A percentile compares a stretch with the other conserved stretches of the same genome.
Conservation (phyloP, 1,140 invertebrate genomes). For the Cyphomyrmex costatus region DNA sequence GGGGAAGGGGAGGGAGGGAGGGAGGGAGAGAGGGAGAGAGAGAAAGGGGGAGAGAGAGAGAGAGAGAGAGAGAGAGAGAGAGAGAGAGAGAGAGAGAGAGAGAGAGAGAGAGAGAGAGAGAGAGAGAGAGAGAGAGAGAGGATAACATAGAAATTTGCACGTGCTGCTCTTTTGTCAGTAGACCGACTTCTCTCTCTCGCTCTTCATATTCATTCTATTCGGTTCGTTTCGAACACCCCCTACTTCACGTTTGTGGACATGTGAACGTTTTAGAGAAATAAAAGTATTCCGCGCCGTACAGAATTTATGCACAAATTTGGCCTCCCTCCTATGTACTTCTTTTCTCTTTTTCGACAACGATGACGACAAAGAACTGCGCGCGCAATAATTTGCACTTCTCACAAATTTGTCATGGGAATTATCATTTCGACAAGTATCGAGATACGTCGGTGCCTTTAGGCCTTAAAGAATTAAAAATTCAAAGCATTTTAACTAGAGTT, state of each 20-base stretch:
- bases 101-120: too few species aligned
- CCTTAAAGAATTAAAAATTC: background rate
- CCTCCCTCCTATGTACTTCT: constrained; percentile 38
- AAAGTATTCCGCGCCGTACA: constrained; percentile 69
- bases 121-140: background rate
- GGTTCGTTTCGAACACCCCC: constrained; percentile 34
- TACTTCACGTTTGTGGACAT: constrained; percentile 34
- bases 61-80: background rate
- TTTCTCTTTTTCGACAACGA: constrained; percentile 59
- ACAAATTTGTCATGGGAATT: constrained; percentile 72
- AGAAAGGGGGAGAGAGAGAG: background rate
- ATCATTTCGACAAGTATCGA: constrained; percentile 62
- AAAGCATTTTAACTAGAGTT: background rate
- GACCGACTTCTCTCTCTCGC: constrained; percentile 2
- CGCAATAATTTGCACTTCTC: constrained; percentile 65
- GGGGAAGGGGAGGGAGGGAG: too few species aligned
- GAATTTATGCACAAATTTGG: constrained; percentile 73
- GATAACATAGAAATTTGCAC: constrained; percentile 84
- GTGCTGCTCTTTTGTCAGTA: constrained; percentile 74
- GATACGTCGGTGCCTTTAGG: constrained; percentile 5
- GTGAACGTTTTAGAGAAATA: constrained; percentile 32
- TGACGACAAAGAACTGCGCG: constrained; percentile 10
- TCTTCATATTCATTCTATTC: constrained; percentile 39
- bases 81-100: background rate
- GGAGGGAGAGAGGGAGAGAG: too few species aligned